Evolutionary conservation across 2,888 invertebrate genomes (phyloP), one percentile per base, ranked within the genome.

Genomic region (Ariolimax columbianus): DNA sequence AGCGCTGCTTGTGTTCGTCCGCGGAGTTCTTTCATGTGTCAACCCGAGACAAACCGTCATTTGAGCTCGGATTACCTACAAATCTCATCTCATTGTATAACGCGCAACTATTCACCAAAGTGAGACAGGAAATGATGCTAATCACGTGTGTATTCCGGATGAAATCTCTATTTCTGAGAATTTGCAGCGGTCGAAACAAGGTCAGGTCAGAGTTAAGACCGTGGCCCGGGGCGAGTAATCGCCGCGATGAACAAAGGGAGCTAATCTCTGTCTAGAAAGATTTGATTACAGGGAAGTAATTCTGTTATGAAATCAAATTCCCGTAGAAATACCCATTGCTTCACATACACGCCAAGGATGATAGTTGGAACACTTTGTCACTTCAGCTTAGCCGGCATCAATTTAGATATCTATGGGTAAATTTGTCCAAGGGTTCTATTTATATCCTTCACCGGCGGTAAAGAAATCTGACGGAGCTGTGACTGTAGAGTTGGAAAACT

Each of bases 101-200:
- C 14, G 47, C 47, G 6, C 9, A 9, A 47, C 9, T 47, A 47
- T 6, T 47, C 47, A 47, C 9, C 14, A 0, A 33, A 68, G 23
- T 36, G 36, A 36, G 14, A 36, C 36, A 36, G 68, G 68, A 68
- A 68, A 68, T 68, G 68, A 68, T 68, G 68, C 68, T 68, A 2
- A 33, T 68, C 68, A 11, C 68, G 68, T 68, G 68, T n/a, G 36
- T 36, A 17, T 68, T 68, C 68, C 38, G 36, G 68, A 68, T 68
- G 11, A 36, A 68, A 38, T 17, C 14, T 23, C 17, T 19, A 23
- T 7, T 14, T 30, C n/a, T n/a, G n/a, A n/a, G n/a, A 30, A n/a
- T 47, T 47, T 47, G 47, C 47, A 47, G 47, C 47, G 47, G 47
- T 36, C 17, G 68, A 36, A 36, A 36, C 19, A 33, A 11, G 68